Evolutionary conservation across 2,888 invertebrate species (phyloP), one percentile per base, ranked within the genome.

Genomic region (Synanthedon andrenaeformis): DNA sequence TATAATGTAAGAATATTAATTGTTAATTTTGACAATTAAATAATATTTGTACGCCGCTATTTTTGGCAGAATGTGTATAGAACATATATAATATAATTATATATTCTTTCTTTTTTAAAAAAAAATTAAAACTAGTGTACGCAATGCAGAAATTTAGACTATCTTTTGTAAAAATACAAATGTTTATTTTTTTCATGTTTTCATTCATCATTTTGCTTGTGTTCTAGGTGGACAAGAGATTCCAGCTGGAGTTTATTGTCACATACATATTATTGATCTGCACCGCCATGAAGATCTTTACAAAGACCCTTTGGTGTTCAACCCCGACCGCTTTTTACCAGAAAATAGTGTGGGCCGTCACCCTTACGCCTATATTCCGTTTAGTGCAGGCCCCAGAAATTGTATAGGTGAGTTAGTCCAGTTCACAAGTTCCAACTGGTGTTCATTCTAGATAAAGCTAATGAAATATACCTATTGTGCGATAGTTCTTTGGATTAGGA

Each of bases 281-380:
- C 93, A 94, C 70, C 88, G 91, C 5, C 89, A 92, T 66, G 88
- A 90, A 0, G 82, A 89, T 13, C 78, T 89, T 52, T 94, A 89
- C 78, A 87, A 90, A 0, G 83, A 93, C 59, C 92, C 94, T 0
- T 76, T 89, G 51, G 85, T 79, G 57, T 94, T 92, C 68, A 90
- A 92, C 66, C 93, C 93, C 0, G 92, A 93, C 52, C 78, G 94
- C 58, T 94, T 94, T 73, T 68, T 91, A 45, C 89, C 90, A 0
- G 91, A 93, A 63, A 89, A 89, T 61, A 70, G 78, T 11, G 56
- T 64, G 1, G 70, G 74, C 23, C 79, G 91, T 41, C 91, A 92
- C 75, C 90, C 91, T 0, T 92, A 89, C 59, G 85, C 90, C 0
- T 92, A 89, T 65, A 85, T 92, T 54, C 92, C 92, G 0, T 92